Base-by-base conservation (phyloP, 2,888 invertebrate species). In the Elysia crispata region DNA sequence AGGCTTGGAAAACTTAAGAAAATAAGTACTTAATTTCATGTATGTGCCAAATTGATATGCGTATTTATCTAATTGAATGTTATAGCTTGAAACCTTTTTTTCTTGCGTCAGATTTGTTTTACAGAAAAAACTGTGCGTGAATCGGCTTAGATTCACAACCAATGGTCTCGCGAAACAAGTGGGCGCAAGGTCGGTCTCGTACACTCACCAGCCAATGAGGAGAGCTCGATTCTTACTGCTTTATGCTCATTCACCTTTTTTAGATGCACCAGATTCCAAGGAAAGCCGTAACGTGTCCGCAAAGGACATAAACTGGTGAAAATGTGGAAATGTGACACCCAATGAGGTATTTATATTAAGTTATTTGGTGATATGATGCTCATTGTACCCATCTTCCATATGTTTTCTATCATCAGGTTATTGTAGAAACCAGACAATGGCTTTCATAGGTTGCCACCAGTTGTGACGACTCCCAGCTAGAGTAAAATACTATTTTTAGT, bases 221-320 rank as follows among this genome's bases (percentile, higher is more conserved):
- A 70, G 41, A 67, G 77, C 77, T 82, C 77, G 70, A 79, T 82
- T 77, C 77, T 73, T 76, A 41, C 70, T 81, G 83, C 81, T 84
- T 83, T 86, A 84, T 86, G 86, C 89, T 89, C 90, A 90, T 90
- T 90, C 90, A 90, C 89, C 89, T 86, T 89, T 90, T 90, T 88
- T 88, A 87, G 88, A 76, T 81, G 82, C 82, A 79, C 74, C 73
- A 79, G 79, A 79, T 79, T 79, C 79, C 79, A 75, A 64, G 64
- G 25, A 66, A 60, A 69, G 75, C 67, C 60, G 66, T 72, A 62
- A 49, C 28, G 73, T 23, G 49, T 13, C 50, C 41, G 28, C 41
- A 6, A 50, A 13, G 28, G 41, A 74, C 8, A 20, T 54, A n/a
- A n/a, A 57, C 41, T 41, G 41, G 41, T 31, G 57, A 54, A 79